These are phyloP conservation scores for Sicus ferrugineus DNA, from an alignment of 2,888 invertebrate genomes.

Conservation along the genomic window DNA sequence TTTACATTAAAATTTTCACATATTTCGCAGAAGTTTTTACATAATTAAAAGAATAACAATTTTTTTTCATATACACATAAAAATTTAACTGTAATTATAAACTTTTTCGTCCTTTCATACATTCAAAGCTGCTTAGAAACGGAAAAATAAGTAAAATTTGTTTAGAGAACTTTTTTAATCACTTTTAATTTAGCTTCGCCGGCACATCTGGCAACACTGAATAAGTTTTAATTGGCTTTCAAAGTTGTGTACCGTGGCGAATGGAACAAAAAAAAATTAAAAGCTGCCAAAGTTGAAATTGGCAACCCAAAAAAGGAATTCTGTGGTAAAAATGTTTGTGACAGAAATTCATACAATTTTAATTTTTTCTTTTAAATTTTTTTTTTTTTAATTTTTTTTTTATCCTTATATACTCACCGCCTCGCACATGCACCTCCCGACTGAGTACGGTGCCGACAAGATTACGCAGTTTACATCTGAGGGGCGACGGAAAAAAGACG, in stretches of 20 bases:
- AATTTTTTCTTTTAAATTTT: too few relatives aligned
- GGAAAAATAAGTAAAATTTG: neutral
- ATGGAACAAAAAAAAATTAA: too few relatives aligned
- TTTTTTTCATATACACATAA: neutral
- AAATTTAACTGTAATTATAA: too few relatives aligned
- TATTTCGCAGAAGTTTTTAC: too few relatives aligned
- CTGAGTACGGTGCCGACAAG: conserved; percentile 81
- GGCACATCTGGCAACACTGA: neutral
- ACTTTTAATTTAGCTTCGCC: neutral
- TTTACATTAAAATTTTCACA: too few relatives aligned
- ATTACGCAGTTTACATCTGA: conserved; percentile 71
- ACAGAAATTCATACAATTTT: too few relatives aligned
- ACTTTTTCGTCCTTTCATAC: neutral
- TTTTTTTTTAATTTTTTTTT: neutral
- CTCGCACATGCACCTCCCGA: conserved; percentile 85
- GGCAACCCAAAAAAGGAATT: too few relatives aligned
- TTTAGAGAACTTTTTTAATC: conserved; percentile 1
- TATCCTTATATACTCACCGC: conserved; percentile 72
- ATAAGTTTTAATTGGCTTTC: conserved; percentile 13
- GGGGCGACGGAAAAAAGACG: neutral
- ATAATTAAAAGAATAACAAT: neutral
- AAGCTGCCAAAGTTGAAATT: too few relatives aligned
- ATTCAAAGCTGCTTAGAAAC: neutral
- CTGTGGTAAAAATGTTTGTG: too few relatives aligned
- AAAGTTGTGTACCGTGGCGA: neutral